Base-by-base conservation (phyloP, 2,113 vertebrate genomes). In the Acanthisitta chloris region DNA sequence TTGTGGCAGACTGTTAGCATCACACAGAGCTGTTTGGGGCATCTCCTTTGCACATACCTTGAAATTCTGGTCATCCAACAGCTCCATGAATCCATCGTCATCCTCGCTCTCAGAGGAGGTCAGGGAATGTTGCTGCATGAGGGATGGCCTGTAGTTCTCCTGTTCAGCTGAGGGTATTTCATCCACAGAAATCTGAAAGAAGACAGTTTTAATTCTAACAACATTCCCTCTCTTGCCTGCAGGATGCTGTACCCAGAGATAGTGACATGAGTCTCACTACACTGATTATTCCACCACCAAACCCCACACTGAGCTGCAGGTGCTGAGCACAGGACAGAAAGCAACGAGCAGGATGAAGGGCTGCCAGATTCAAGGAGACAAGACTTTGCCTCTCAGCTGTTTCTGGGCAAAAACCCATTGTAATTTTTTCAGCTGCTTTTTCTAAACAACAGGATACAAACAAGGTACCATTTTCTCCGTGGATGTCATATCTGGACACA, bases 71-170 rank as follows among this genome's bases (percentile, higher is more conserved):
- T 98, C 99, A 24, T 99, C 99, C 17, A 99, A 74, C 28, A 98
- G 97, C 8, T 99, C 99, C 59, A 99, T 94, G 96, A 99, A 99
- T 10, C 99, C 99, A 52, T 99, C 99, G 0, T 99, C 99, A 4
- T 97, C 96, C 31, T 98, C 98, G 4, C 97, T 97, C 8, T 98
- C 95, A 3, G 97, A 95, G 24, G 97, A 97, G 11, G 97, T 86
- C 66, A 97, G 96, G 18, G 98, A 98, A 10, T 98, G 97, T 29
- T 96, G 97, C 43, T 98, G 97, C 86, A 97, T 97, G 71, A 97
- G 97, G 38, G 97, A 45, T 20, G 98, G 97, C 86, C 98, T 97
- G 74, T 45, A 86, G 64, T 8, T 83, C 8, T 94, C 69, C 46
- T 85, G 62, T 0, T 95, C 85, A 2, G 69, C 64, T 4, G 8